phyloP scores from a whole-genome alignment of 2,888 invertebrate genomes.

The Ochropleura leucogaster region DNA sequence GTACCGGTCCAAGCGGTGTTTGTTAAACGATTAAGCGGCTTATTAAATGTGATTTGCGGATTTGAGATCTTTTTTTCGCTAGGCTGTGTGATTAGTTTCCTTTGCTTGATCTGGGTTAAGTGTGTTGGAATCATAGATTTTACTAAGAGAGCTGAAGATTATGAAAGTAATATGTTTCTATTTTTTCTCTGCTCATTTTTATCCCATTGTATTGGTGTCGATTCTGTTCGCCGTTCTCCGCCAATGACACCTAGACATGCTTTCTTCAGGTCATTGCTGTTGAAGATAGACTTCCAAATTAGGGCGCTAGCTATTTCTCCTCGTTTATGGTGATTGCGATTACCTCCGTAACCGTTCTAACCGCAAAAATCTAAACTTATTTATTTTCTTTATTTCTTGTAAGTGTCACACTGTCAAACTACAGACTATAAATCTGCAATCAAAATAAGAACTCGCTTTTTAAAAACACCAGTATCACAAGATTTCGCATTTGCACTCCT shows the following conservation, averaged over 20 bases:
- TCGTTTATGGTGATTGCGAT: not conserved
- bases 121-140: not conserved
- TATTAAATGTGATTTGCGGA: constrained; percentile 74
- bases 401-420: not conserved
- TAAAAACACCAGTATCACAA: constrained; percentile 12
- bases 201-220: not conserved
- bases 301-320: not conserved
- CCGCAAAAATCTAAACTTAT: not conserved
- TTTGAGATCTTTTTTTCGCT: constrained; percentile 51
- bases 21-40: constrained; percentile 80
- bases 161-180: not conserved
- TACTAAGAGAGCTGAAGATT: not conserved
- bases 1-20: constrained; percentile 78
- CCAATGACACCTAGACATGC: not conserved
- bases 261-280: not conserved
- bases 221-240: not conserved
- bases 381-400: not conserved
- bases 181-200: not conserved
- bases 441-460: constrained; percentile 15
- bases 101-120: constrained; percentile 11
- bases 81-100: constrained; percentile 34
- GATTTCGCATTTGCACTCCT: constrained; percentile 59
- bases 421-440: not conserved
- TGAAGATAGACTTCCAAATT: not conserved
- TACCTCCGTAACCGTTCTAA: not conserved